A percentile compares a stretch with the other conserved stretches of the same genome.
Evolutionary conservation across 53 echinoderm and acorn worm species (phyloP).

Genomic region (Luidia sarsii): DNA sequence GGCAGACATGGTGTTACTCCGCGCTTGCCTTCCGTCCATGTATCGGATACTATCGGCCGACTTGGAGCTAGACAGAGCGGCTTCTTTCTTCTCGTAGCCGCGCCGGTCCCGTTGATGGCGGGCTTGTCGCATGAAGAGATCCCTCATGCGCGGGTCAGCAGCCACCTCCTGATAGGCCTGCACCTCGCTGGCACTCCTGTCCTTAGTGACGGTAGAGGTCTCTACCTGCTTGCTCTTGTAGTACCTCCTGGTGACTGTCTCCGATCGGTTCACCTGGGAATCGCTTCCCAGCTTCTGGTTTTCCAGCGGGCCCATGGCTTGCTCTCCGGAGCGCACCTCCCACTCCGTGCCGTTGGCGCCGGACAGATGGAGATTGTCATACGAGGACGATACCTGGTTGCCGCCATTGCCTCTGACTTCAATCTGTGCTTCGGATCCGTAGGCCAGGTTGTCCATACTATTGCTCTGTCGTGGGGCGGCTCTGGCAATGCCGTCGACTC

Average conservation of each 20-base stretch:
- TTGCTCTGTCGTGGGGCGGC: slow-evolving; percentile 48
- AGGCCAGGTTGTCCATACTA: slow-evolving; percentile 52
- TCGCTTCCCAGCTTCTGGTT: slow-evolving; percentile 31
- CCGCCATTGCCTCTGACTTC: slow-evolving; percentile 29
- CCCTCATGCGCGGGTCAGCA: slow-evolving; percentile 35
- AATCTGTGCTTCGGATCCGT: not conserved
- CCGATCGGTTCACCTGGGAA: slow-evolving; percentile 23
- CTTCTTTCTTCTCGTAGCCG: slow-evolving; percentile 49
- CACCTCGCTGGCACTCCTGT: slow-evolving; percentile 13
- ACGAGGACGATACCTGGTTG: slow-evolving; percentile 42
- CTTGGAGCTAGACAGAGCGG: slow-evolving; percentile 30
- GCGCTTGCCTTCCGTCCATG: slow-evolving; percentile 41
- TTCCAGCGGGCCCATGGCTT: not conserved
- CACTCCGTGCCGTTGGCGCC: slow-evolving; percentile 48
- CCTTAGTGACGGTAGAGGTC: not conserved
- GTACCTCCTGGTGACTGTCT: slow-evolving; percentile 39
- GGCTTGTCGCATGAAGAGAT: slow-evolving; percentile 47
- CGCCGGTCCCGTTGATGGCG: slow-evolving; percentile 31
- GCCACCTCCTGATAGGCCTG: slow-evolving; percentile 45
- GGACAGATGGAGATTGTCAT: slow-evolving; percentile 51
- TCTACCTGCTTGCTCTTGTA: slow-evolving; percentile 34
- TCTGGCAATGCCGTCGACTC: not conserved
- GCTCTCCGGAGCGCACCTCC: slow-evolving; percentile 39
- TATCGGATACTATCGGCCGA: slow-evolving; percentile 47
- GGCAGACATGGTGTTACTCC: slow-evolving; percentile 57